Evolutionary conservation across 2,888 invertebrate genomes (phyloP), one percentile per base, ranked within the genome.

Genomic region (Cryptocephalus primarius): DNA sequence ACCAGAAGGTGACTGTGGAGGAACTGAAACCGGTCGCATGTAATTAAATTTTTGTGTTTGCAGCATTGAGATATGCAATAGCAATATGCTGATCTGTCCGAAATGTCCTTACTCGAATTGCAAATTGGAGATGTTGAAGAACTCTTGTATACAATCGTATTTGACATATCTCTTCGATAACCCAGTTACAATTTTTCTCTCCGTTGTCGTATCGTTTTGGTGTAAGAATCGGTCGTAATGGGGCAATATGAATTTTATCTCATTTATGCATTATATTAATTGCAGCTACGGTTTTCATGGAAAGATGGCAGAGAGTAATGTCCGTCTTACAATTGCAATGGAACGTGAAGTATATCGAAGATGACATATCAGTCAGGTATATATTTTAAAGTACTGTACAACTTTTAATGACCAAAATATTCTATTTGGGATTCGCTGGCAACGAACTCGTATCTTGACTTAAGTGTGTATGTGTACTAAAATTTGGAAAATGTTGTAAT

Each of bases 181-280:
- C 45, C 48, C 52, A 33, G 45, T 50, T 8, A 54, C 58, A 6
- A 54, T 58, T 2, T 32, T 52, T 8, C 58, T 58, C 46, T 54
- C 61, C 1, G 48, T 49, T 22, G 42, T 62, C 32, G 51, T 60
- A 44, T 54, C 59, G 2, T 42, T 62, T 42, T 61, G 80, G 80
- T 63, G 69, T 67, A 58, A 56, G 22, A 6, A 22, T 22, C n/a
- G n/a, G n/a, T n/a, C n/a, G n/a, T n/a, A n/a, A n/a, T n/a, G n/a
- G n/a, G n/a, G n/a, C n/a, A n/a, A n/a, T n/a, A n/a, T n/a, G n/a
- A n/a, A n/a, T n/a, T n/a, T n/a, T n/a, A n/a, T n/a, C n/a, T n/a
- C n/a, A n/a, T n/a, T n/a, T n/a, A n/a, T n/a, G n/a, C n/a, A n/a
- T n/a, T n/a, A n/a, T n/a, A n/a, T n/a, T n/a, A n/a, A n/a, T 6